Base-by-base conservation (phyloP, 2,797 vertebrate species). In the Knipowitschia caucasica region DNA sequence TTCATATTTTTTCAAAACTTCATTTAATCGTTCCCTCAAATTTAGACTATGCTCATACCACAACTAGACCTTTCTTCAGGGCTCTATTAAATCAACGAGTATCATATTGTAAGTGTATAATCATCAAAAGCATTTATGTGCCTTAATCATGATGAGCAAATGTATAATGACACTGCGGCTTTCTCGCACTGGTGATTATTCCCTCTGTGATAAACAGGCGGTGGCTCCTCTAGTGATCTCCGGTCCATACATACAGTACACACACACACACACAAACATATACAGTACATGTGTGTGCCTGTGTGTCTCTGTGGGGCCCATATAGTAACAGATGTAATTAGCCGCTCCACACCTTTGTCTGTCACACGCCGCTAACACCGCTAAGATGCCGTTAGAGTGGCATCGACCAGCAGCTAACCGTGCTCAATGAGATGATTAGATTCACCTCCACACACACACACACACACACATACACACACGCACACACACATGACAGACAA, bases 391-490 rank as follows among this genome's bases (percentile, higher is more conserved):
- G 71, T 80, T 77, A 78, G 71, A 62, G 6, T 52, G 0, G 12
- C 58, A 73, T 63, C 15, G 73, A 77, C 62, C 45, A 18, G 40
- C 55, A 56, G 40, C 53, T 38, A 51, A 57, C 57, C 52, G 33
- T 47, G 33, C 52, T 46, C 65, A 43, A 27, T 70, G 35, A 45
- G 63, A 50, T 76, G 70, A 81, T 76, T 71, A 61, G 51, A 49
- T 69, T 69, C 67, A 69, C 74, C 62, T 81, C 70, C 56, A 57
- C 42, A 56, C 36, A 12, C n/a, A n/a, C n/a, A n/a, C n/a, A n/a
- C n/a, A n/a, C 67, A 69, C 74, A 61, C 80, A 70, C 56, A 57
- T 39, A 56, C 36, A 12, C 67, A 69, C 74, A 61, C 80, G 70
- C 56, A 57, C 42, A 56, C 36, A 12, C 27, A 21, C 26, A 47